Conservation (phyloP, 2,113 vertebrate genomes). For the Corydoras sp. region DNA sequence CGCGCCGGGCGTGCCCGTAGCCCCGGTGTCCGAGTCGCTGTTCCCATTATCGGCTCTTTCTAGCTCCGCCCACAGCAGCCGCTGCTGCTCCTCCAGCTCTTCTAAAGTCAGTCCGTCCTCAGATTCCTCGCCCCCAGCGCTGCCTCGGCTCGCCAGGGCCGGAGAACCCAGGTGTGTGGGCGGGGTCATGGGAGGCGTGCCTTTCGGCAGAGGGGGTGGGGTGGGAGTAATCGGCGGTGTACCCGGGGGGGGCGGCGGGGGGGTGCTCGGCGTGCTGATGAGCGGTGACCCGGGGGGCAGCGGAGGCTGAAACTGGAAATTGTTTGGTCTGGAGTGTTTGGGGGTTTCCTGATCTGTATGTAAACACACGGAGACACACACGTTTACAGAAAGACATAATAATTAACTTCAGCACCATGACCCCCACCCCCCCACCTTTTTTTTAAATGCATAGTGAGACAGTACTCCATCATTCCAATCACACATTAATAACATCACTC, state of each 20-base stretch:
- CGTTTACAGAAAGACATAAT: too few relatives aligned
- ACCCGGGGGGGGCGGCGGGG: constrained; percentile 77
- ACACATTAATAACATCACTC: too few relatives aligned
- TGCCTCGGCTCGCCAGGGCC: constrained; percentile 40
- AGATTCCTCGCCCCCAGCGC: constrained; percentile 52
- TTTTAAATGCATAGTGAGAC: too few relatives aligned
- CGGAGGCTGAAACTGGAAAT: constrained; percentile 79
- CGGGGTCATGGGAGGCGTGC: constrained; percentile 63
- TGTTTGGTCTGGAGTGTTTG: constrained; percentile 48
- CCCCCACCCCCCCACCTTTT: too few relatives aligned
- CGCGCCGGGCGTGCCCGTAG: constrained; percentile 65
- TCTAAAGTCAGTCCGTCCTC: constrained; percentile 85
- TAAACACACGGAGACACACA: constrained; percentile 25
- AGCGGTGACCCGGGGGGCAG: constrained; percentile 73
- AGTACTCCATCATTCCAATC: too few relatives aligned
- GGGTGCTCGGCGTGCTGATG: constrained; percentile 53
- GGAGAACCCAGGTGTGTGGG: constrained; percentile 61
- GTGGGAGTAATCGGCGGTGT: constrained; percentile 78
- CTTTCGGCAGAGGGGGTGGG: constrained; percentile 75
- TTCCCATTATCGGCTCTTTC: constrained; percentile 78
- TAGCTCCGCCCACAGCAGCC: constrained; percentile 85
- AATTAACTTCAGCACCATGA: too few relatives aligned
- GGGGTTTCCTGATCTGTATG: constrained; percentile 49
- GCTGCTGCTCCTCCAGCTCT: constrained; percentile 92
- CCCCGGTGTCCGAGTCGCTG: constrained; percentile 79